These are phyloP conservation scores for Adelges cooleyi DNA, from an alignment of 1,140 invertebrate genomes.

Conservation along the genomic window DNA sequence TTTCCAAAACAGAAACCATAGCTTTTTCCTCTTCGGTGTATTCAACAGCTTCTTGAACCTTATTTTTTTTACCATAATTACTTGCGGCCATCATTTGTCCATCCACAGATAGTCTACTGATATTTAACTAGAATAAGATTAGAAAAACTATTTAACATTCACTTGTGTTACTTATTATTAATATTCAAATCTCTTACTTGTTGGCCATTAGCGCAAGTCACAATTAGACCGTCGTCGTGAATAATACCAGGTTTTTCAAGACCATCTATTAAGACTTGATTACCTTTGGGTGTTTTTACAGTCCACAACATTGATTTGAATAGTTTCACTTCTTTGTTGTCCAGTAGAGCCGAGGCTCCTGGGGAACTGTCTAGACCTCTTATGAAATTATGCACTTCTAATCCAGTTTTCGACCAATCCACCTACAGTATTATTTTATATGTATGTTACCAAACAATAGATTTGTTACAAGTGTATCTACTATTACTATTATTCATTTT, in stretches of 20 bases:
- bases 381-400: conserved; percentile 82
- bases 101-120: conserved; percentile 57
- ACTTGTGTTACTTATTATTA: too few species aligned
- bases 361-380: conserved; percentile 85
- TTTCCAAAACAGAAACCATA: conserved; percentile 47
- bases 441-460: too few species aligned
- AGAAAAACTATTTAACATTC: too few species aligned
- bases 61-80: conserved; percentile 59
- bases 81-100: conserved; percentile 73
- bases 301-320: conserved; percentile 69
- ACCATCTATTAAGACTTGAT: conserved; percentile 33
- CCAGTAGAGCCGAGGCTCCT: conserved; percentile 67
- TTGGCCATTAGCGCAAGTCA: conserved; percentile 60
- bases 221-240: conserved; percentile 65
- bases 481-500: too few species aligned
- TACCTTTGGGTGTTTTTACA: conserved; percentile 46
- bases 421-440: conserved; percentile 42
- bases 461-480: too few species aligned
- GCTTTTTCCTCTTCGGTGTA: conserved; percentile 65
- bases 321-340: conserved; percentile 54
- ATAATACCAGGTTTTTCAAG: conserved; percentile 56
- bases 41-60: conserved; percentile 47
- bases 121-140: conserved; percentile 45
- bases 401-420: conserved; percentile 55
- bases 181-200: conserved; percentile 44